Base-by-base conservation (phyloP, 2,888 invertebrate genomes). In the Steromphala cineraria region DNA sequence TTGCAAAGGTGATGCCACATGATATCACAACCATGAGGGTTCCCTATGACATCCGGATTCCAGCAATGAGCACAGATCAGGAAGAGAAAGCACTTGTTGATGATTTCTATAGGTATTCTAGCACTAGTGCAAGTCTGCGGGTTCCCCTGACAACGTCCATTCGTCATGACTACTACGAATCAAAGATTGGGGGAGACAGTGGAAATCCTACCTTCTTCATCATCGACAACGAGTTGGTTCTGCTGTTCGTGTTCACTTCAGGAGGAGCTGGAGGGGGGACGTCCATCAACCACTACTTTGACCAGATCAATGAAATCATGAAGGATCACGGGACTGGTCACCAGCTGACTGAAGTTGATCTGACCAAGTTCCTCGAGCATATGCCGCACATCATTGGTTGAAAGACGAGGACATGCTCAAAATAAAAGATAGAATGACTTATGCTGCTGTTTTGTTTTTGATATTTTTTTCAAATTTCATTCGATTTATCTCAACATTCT, bases 191-290 rank as follows among this genome's bases (percentile, higher is more conserved):
- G 0, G 89, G 88, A 2, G 89, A 89, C 79, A 88, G 88, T 76
- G 89, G 89, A 2, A 89, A 89, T 76, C 89, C 89, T 0, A 84
- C 83, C n/a, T 89, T 89, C 79, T 83, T 89, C 31, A 84, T 88
- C 8, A 80, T 88, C n/a, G 82, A 87, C 62, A 75, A 88, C n/a
- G 76, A 89, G 80, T 81, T 88, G 13, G 88, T 88, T 15, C 83
- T 89, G 1, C 46, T 89, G 53, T 89, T 88, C 82, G 86, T 87
- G 24, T 86, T 89, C 36, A 89, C 89, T 13, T 56, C 81, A 67
- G 75, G 71, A 15, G 71, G 71, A 13, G 71, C 71, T 3, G 89
- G 89, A 0, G 80, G 85, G 0, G 89, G 89, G 7, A 87, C 89
- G 15, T 87, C 87, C 17, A 77, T 89, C 36, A 86, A 87, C 53